These are phyloP conservation scores for Pteronotus mesoamericanus DNA, from an alignment of 2,797 vertebrate species.

Conservation along the genomic window DNA sequence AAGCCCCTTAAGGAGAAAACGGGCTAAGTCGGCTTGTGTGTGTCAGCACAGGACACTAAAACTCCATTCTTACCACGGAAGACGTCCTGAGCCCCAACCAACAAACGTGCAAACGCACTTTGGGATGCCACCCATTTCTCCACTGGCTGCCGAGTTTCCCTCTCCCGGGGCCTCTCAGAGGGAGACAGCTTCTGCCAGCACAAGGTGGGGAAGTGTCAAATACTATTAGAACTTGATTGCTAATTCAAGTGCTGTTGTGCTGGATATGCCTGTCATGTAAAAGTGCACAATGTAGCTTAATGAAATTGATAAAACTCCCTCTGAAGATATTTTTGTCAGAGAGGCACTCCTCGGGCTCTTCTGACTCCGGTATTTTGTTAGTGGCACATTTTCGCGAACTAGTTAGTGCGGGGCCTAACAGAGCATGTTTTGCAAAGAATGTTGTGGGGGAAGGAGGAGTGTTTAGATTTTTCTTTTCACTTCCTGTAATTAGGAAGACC, in stretches of 20 bases:
- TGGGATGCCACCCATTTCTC: slow-evolving; percentile 6
- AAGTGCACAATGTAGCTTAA: slow-evolving; percentile 62
- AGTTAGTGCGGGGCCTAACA: background rate
- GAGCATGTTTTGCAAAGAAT: slow-evolving; percentile 40
- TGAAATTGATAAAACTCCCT: slow-evolving; percentile 46
- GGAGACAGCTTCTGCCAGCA: slow-evolving; percentile 75
- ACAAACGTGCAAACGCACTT: background rate
- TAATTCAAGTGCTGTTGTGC: slow-evolving; percentile 68
- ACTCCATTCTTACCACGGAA: background rate
- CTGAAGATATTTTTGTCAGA: slow-evolving; percentile 40
- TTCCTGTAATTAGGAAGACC: slow-evolving; percentile 53
- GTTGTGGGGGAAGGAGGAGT: background rate
- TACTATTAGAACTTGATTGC: slow-evolving; percentile 80
- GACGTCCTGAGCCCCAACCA: background rate
- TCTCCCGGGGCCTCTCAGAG: background rate
- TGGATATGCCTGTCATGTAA: slow-evolving; percentile 69
- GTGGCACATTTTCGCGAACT: background rate
- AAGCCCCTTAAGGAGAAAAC: background rate
- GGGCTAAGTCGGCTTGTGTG: background rate
- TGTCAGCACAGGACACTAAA: background rate
- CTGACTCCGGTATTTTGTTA: background rate
- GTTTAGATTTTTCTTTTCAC: slow-evolving; percentile 14
- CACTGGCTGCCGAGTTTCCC: background rate
- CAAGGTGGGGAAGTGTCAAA: slow-evolving; percentile 76
- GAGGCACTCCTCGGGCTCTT: background rate